phyloP scores from a whole-genome alignment of 30 jellyfish, hydroid and myxozoan species.

The Chrysaora quinquecirrha region DNA sequence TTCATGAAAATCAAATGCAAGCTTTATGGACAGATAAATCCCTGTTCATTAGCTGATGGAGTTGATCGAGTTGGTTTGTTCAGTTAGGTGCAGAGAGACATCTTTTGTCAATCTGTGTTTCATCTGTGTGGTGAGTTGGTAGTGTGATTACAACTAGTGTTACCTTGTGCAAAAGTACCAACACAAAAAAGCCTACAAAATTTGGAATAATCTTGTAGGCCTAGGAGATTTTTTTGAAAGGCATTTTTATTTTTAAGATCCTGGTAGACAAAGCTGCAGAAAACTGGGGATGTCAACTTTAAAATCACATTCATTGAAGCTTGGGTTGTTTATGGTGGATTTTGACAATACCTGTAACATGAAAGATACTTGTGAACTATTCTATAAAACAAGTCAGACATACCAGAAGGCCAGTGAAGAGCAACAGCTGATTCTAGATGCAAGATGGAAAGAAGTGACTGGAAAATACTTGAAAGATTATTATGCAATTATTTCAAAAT shows the following conservation, averaged over 20 bases:
- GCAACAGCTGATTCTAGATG: conserved; percentile 15
- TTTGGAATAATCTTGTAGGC: too few species aligned
- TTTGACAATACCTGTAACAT: conserved; percentile 61
- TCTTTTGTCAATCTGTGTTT: too few species aligned
- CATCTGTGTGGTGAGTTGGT: too few species aligned
- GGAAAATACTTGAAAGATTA: conserved; percentile 47
- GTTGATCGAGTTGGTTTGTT: too few species aligned
- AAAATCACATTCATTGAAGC: background rate
- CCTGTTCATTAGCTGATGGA: too few species aligned
- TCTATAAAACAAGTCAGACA: conserved; percentile 49
- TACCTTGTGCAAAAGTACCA: too few species aligned
- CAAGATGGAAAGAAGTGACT: conserved; percentile 45
- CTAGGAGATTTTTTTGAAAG: too few species aligned
- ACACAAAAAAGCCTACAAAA: too few species aligned
- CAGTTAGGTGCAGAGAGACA: too few species aligned
- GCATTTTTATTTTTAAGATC: background rate
- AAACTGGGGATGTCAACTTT: background rate
- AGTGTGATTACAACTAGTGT: too few species aligned
- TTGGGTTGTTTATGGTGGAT: conserved; percentile 64
- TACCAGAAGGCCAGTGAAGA: conserved; percentile 39
- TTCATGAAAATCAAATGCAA: too few species aligned
- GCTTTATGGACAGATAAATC: too few species aligned
- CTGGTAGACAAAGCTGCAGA: conserved; percentile 22
- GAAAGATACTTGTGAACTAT: conserved; percentile 47
- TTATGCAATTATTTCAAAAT: conserved; percentile 14